Evolutionary conservation across 2,113 vertebrate genomes (phyloP), one percentile per base, ranked within the genome.

Genomic region (Hippopotamus amphibius): DNA sequence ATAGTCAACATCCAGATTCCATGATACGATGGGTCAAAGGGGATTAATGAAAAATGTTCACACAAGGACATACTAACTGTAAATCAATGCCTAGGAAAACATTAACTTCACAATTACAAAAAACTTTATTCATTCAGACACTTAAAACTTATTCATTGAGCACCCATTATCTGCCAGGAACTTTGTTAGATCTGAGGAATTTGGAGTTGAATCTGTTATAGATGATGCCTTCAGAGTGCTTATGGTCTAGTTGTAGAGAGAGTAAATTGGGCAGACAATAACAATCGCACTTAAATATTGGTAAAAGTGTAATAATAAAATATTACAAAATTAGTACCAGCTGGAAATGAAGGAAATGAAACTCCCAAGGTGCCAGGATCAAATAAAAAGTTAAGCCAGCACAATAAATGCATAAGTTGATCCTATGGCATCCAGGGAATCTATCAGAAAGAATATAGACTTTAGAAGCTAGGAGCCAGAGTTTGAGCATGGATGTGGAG

Each of bases 41-140:
- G 37, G 33, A 95, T 86, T 86, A 87, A 91, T 41, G 92, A 90
- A 69, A 92, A 90, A 43, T 68, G 68, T 96, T 93, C 90, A 92
- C 46, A 80, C 50, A 74, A 89, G 53, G 19, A 96, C 88, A 95
- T 80, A n/a, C 19, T 83, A 95, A 95, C 81, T 95, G 48, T 88
- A 97, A 96, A 93, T 94, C 82, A 72, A 96, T 89, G 72, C 63
- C 83, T 55, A 33, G 65, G 86, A 97, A 95, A 95, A 88, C 43
- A 91, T 57, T 92, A 92, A 88, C 30, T 94, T 95, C 50, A 79
- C 10, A 95, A 85, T 91, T 81, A 79, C 72, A 91, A 61, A 59
- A 88, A 55, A 81, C 90, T 96, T 91, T 85, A 94, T 95, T 93
- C 72, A 89, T 77, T 97, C 65, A 72, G 41, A 95, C 12, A 66